Evolutionary conservation across 2,888 invertebrate species (phyloP), one percentile per base, ranked within the genome.

Genomic region (Leucophora obtusa): DNA sequence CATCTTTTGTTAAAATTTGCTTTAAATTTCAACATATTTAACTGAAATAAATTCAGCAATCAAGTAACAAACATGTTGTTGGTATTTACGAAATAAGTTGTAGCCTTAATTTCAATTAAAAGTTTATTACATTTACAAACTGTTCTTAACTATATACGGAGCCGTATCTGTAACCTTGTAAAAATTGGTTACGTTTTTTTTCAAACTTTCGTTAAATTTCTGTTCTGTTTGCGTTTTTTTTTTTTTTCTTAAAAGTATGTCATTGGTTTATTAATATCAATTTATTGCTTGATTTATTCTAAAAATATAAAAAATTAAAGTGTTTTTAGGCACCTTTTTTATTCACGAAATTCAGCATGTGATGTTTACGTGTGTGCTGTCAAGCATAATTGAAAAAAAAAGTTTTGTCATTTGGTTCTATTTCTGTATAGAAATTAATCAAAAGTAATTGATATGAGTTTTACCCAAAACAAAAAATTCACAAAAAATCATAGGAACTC

Each of bases 371-470:
- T 28, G 28, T 7, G 7, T 71, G 54, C 47, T 62, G 54, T 72
- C 60, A 62, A 66, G 24, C 51, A 28, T 62, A 24, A 59, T 65
- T 59, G 17, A 59, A 59, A 38, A 47, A 11, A n/a, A n/a, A n/a
- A 54, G 33, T 66, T 65, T 59, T 53, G 62, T 33, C 38, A 35
- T 28, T 14, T 18, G 2, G 15, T 51, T 11, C 14, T 43, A 14
- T 58, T 58, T 58, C 58, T 6, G 11, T 14, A 59, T 28, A 58
- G 53, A 71, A 77, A 77, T 66, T 77, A 59, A 77, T 77, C 51
- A 66, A 62, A 66, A 66, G 17, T 66, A 77, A 77, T 71, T 71
- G 71, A 65, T 68, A 54, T 59, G 11, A 47, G 43, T 47, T 47
- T 47, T 4, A n/a, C 14, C 10, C 0, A n/a, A 50, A 63, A 66